Evolutionary conservation across 1,140 invertebrate species (phyloP).

Genomic region (Ips nitidus): DNA sequence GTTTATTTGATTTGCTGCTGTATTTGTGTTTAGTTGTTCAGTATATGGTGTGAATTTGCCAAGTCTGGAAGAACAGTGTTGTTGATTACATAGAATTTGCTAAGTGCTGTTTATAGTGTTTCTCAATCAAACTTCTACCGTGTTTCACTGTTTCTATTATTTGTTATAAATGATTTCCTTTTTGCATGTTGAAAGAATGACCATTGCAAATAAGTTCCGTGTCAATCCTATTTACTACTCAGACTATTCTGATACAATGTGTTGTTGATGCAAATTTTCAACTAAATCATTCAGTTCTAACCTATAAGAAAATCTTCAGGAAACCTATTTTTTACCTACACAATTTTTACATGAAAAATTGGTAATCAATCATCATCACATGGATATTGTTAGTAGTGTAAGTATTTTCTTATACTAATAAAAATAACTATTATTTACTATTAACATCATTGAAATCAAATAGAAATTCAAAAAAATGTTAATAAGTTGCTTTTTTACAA

Average conservation of each 20-base stretch:
- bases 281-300: no score
- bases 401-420: slow-evolving; percentile 45
- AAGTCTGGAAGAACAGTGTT: not conserved
- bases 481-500: no score
- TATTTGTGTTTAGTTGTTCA: not conserved
- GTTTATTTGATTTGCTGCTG: slow-evolving; percentile 5
- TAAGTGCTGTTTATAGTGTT: not conserved
- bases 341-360: slow-evolving; percentile 4
- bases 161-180: slow-evolving; percentile 36
- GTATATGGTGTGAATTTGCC: not conserved
- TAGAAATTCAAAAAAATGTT: no score
- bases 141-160: not conserved
- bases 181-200: slow-evolving; percentile 56
- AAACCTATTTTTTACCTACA: no score
- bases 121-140: not conserved
- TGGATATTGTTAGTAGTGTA: slow-evolving; percentile 61
- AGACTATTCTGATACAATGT: slow-evolving; percentile 61
- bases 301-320: no score
- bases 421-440: no score
- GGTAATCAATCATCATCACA: slow-evolving; percentile 35
- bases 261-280: not conserved
- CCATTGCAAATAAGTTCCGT: slow-evolving; percentile 57
- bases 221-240: slow-evolving; percentile 66
- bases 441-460: no score
- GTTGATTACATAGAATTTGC: not conserved